Evolutionary conservation across 2,888 invertebrate species (phyloP).

Genomic region (Tethea ocularis): DNA sequence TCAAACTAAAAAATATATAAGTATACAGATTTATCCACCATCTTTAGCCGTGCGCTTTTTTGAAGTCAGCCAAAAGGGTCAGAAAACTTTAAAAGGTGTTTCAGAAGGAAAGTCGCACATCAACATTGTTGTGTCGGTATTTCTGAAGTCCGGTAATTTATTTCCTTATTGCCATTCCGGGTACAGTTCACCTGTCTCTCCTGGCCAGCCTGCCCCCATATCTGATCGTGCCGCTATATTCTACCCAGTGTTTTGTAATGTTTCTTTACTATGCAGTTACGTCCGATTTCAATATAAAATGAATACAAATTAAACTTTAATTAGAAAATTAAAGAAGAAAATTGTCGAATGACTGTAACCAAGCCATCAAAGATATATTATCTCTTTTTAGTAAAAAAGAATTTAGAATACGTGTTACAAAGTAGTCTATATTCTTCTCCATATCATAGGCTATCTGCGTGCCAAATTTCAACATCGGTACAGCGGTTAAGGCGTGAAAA

Average conservation of each 20-base stretch:
- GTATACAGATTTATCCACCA: too few relatives aligned
- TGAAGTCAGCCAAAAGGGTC: not conserved
- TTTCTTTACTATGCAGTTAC: not conserved
- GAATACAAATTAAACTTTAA: not conserved
- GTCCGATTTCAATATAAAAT: not conserved
- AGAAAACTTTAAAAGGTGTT: not conserved
- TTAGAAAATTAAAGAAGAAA: too few relatives aligned
- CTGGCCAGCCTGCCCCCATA: not conserved
- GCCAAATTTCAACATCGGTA: too few relatives aligned
- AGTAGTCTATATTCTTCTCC: too few relatives aligned
- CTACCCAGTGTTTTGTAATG: not conserved
- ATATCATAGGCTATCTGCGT: too few relatives aligned
- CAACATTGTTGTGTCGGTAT: not conserved
- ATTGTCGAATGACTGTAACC: too few relatives aligned
- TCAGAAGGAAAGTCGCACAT: not conserved
- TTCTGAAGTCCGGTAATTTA: not conserved
- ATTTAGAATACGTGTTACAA: too few relatives aligned
- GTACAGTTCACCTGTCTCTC: not conserved
- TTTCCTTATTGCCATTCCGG: not conserved
- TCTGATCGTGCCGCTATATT: not conserved
- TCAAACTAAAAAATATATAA: too few relatives aligned
- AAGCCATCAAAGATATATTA: too few relatives aligned
- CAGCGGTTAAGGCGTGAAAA: too few relatives aligned
- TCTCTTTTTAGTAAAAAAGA: too few relatives aligned
- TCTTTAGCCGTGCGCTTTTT: too few relatives aligned